Conservation (phyloP, 2,888 invertebrate genomes). For the Cephus spinipes region DNA sequence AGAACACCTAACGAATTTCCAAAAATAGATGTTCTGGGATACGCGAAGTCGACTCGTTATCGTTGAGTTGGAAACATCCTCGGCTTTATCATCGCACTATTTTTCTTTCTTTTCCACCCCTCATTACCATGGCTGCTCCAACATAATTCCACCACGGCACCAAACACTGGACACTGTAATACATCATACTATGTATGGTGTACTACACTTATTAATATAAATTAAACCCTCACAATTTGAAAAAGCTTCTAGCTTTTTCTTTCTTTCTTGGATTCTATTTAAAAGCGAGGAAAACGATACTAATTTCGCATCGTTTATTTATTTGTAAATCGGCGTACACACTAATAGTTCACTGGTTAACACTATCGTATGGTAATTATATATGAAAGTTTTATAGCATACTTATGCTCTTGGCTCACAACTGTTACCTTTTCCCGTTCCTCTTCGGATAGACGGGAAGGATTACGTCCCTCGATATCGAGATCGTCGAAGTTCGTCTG, state of each 20-base stretch:
- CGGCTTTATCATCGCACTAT: neutral
- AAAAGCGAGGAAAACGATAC: neutral
- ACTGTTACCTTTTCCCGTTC: constrained; percentile 63
- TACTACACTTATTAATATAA: neutral
- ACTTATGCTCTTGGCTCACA: neutral
- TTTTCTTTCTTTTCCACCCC: neutral
- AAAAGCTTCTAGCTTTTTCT: neutral
- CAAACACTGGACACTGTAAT: neutral
- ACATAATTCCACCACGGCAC: neutral
- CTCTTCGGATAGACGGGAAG: constrained; percentile 60
- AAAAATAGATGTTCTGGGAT: neutral
- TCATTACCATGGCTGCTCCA: neutral
- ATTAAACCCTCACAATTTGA: neutral
- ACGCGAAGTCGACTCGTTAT: neutral
- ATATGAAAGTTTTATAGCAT: neutral
- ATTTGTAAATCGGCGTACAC: neutral
- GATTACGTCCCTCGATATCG: constrained; percentile 64
- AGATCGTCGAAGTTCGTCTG: constrained; percentile 64
- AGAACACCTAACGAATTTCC: neutral
- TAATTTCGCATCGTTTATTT: neutral
- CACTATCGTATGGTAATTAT: neutral
- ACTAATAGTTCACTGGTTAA: neutral
- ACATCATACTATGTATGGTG: neutral
- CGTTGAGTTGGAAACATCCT: neutral
- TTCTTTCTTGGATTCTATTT: neutral